These are phyloP conservation scores for Ashinkailepas kermadecensis DNA, from an alignment of 2,888 invertebrate species.

Conservation along the genomic window DNA sequence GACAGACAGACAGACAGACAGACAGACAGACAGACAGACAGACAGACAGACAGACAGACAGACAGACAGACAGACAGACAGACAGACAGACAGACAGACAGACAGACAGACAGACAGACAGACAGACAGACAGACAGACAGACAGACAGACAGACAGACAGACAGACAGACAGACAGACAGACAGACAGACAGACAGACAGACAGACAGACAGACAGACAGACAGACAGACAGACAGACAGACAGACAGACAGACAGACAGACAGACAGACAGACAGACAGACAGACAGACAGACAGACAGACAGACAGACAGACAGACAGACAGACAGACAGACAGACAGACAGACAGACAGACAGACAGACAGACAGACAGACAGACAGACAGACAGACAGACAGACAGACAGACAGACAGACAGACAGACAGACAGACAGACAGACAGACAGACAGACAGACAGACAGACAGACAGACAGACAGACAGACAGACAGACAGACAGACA, in stretches of 20 bases:
- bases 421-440: not conserved
- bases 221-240: not conserved
- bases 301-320: conserved; percentile 4
- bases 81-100: not conserved
- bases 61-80: not conserved
- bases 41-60: not conserved
- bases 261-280: not conserved
- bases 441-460: not conserved
- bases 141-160: not conserved
- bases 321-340: not conserved
- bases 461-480: conserved; percentile 4
- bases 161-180: not conserved
- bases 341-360: not conserved
- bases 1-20: conserved; percentile 4
- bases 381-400: not conserved
- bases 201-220: not conserved
- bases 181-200: not conserved
- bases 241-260: not conserved
- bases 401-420: not conserved
- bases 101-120: not conserved
- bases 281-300: not conserved
- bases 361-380: not conserved
- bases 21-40: not conserved
- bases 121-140: not conserved
- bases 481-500: not conserved